A percentile compares a stretch with the other conserved stretches of the same genome.
These are phyloP conservation scores for Takifugu flavidus DNA, from an alignment of 2,113 vertebrate genomes.

Conservation along the genomic window DNA sequence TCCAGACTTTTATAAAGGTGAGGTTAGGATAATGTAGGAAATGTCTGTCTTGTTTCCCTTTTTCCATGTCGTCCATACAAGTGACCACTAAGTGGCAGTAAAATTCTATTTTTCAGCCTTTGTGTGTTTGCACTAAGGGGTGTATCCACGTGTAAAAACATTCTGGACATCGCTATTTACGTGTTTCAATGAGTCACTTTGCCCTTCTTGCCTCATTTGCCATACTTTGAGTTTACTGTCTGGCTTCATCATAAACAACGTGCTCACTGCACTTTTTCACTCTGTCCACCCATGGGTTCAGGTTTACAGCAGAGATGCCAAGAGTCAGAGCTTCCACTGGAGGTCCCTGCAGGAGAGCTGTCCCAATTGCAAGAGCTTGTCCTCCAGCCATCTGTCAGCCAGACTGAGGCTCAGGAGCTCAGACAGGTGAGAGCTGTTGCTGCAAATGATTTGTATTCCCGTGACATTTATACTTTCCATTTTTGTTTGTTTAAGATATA, in stretches of 20 bases:
- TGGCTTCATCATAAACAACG: constrained; percentile 55
- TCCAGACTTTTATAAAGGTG: constrained; percentile 78
- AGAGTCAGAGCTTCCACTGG: constrained; percentile 66
- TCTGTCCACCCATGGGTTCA: constrained; percentile 71
- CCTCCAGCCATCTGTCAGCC: constrained; percentile 74
- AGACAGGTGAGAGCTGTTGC: constrained; percentile 78
- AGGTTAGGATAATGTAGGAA: constrained; percentile 5
- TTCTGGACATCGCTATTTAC: constrained; percentile 33
- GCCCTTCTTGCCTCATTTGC: constrained; percentile 52
- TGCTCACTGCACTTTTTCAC: constrained; percentile 54
- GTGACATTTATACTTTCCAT: constrained; percentile 10
- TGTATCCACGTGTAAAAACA: constrained; percentile 49
- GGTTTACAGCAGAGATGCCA: constrained; percentile 64
- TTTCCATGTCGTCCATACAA: constrained; percentile 11
- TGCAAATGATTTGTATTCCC: constrained; percentile 13
- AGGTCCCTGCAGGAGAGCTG: constrained; percentile 64
- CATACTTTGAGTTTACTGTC: constrained; percentile 51
- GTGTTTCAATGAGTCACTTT: constrained; percentile 60
- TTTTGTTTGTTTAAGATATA: constrained; percentile 4
- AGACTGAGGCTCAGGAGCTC: constrained; percentile 85
- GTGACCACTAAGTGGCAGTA: constrained; percentile 63
- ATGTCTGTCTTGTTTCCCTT: not conserved
- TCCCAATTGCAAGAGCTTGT: constrained; percentile 77
- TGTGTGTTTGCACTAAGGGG: constrained; percentile 15
- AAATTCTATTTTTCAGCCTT: constrained; percentile 28